Conservation (phyloP, 2,888 invertebrate species). For the Eudasyphora cyanicolor region DNA sequence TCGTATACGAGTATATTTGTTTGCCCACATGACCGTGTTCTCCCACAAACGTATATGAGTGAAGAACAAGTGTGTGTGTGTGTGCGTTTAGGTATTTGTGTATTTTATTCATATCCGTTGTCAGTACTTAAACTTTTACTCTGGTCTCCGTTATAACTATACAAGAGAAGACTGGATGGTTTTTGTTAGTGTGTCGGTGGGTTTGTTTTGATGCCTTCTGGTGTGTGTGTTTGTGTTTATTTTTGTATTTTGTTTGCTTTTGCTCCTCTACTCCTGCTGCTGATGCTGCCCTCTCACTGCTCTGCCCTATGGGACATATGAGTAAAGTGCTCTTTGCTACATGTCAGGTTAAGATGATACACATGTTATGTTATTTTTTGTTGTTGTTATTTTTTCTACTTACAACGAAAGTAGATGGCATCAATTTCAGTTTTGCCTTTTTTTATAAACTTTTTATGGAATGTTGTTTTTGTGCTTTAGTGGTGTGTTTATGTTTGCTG, state of each 20-base stretch:
- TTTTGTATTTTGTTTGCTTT: background rate
- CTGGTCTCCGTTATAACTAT: background rate
- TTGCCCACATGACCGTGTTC: too few species aligned
- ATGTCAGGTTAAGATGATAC: constrained; percentile 57
- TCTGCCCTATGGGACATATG: constrained; percentile 69
- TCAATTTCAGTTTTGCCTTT: constrained; percentile 67
- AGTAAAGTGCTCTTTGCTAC: constrained; percentile 70
- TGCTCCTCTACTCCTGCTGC: background rate
- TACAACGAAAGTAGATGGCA: too few species aligned
- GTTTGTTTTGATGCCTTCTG: background rate
- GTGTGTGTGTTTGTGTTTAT: constrained; percentile 11
- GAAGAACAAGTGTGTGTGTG: background rate
- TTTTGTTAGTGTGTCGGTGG: background rate
- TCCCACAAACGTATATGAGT: too few species aligned
- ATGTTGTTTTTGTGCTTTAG: background rate
- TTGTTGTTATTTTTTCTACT: constrained; percentile 61
- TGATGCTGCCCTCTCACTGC: background rate
- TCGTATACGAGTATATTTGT: too few species aligned
- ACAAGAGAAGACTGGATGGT: background rate
- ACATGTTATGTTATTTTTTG: too few species aligned
- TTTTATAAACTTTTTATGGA: constrained; percentile 12
- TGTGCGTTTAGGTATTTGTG: background rate
- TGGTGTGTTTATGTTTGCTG: background rate
- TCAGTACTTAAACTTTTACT: constrained; percentile 15
- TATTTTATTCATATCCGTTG: constrained; percentile 7